Evolutionary conservation across 2,113 vertebrate genomes (phyloP), one percentile per base, ranked within the genome.

Genomic region (Heterotilapia buettikoferi): DNA sequence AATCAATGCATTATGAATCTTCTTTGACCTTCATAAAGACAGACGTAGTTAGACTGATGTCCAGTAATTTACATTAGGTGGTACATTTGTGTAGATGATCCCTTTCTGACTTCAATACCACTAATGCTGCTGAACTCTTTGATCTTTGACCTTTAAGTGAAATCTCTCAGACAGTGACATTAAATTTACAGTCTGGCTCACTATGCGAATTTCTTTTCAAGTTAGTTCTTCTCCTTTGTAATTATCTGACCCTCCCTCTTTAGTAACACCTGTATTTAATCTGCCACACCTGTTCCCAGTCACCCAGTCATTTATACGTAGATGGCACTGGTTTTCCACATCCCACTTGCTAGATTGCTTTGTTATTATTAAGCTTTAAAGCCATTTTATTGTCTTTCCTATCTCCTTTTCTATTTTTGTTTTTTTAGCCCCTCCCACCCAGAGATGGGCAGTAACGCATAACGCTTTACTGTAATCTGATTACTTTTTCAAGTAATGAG

Each of bases 61-160:
- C 66, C 38, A 43, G 13, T 71, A 43, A 43, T 71, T 71, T 6
- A 71, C 38, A 71, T 14, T 2, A 43, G 9, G 29, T 61, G 59
- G 16, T 63, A 33, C 59, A 63, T 63, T 63, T 11, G 8, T 45
- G 66, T 26, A 71, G 2, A 71, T 45, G 38, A 24, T 43, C 12
- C 13, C 36, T 21, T 21, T 63, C 0, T n/a, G 31, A 36, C 3
- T n/a, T 33, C 2, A 63, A 3, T 63, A 36, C 31, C 0, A 63
- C 61, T 66, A n/a, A 71, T 71, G 66, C 66, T 40, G 7, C 66
- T 71, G 63, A 68, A 68, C 19, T 40, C 36, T 68, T 68, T 24
- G 36, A 21, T 24, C 63, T 33, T 63, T 63, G 1, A 63, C 5
- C 59, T 63, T 21, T 43, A 40, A 13, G 4, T 43, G 66, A 43